Conservation (phyloP, 2,797 vertebrate genomes). For the Lithobates sylvaticus region DNA sequence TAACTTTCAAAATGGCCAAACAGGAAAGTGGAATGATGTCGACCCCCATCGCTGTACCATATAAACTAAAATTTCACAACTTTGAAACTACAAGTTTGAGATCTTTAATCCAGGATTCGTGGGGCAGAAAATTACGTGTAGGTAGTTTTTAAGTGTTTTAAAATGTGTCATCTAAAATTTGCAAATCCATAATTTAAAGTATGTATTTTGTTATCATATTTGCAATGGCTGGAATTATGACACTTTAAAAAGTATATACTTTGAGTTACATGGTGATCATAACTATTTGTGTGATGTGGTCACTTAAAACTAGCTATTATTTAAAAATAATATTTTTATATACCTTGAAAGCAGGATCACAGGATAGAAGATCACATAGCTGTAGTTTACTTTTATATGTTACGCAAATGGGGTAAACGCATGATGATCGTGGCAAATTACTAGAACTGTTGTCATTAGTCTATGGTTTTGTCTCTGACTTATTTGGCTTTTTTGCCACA, state of each 20-base stretch:
- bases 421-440: slow-evolving; percentile 23
- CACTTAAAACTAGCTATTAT: too few relatives aligned
- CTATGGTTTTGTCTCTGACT: neutral
- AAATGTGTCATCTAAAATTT: too few relatives aligned
- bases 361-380: neutral
- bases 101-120: neutral
- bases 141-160: too few relatives aligned
- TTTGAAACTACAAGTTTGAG: slow-evolving; percentile 1
- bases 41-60: slow-evolving; percentile 40
- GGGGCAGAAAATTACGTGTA: too few relatives aligned
- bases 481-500: slow-evolving; percentile 11
- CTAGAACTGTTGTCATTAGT: slow-evolving; percentile 8
- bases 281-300: too few relatives aligned
- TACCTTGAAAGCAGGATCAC: too few relatives aligned
- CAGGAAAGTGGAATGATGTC: neutral
- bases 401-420: slow-evolving; percentile 14
- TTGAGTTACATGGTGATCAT: too few relatives aligned
- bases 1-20: slow-evolving; percentile 3
- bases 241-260: too few relatives aligned
- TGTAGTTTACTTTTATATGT: slow-evolving; percentile 30
- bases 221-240: too few relatives aligned
- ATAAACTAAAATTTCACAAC: neutral
- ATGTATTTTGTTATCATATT: too few relatives aligned
- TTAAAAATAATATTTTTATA: too few relatives aligned
- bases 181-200: too few relatives aligned